Percentiles rank a stretch among this genome's conserved stretches.
phyloP scores from a whole-genome alignment of 1,140 invertebrate genomes.

The Chionoecetes opilio region DNA sequence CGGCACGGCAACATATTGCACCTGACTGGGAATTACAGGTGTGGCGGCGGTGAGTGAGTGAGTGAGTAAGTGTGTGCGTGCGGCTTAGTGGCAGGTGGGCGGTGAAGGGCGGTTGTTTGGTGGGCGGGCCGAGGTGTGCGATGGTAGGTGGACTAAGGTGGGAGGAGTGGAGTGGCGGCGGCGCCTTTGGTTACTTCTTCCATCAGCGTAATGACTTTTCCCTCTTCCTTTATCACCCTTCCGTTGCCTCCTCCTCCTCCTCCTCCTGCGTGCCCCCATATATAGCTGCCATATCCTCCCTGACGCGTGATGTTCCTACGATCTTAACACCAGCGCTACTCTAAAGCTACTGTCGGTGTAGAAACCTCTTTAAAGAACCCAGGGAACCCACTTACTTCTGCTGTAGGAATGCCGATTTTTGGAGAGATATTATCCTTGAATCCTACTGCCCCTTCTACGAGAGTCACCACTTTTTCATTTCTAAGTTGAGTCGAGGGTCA shows the following conservation, averaged over 20 bases:
- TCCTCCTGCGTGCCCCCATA: not conserved
- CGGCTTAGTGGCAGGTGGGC: too few relatives aligned
- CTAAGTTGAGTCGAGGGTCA: too few relatives aligned
- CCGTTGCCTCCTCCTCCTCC: not conserved
- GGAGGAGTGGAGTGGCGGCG: slow-evolving; percentile 48
- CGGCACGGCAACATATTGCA: not conserved
- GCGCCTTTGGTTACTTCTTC: slow-evolving; percentile 66
- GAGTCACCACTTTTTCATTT: too few relatives aligned
- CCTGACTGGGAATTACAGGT: not conserved
- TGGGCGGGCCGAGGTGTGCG: too few relatives aligned
- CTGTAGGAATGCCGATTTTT: too few relatives aligned
- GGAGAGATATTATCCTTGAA: too few relatives aligned
- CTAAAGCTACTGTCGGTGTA: not conserved
- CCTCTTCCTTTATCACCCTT: not conserved
- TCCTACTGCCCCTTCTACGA: too few relatives aligned
- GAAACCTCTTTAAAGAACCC: too few relatives aligned
- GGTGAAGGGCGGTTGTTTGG: too few relatives aligned
- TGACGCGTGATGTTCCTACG: not conserved
- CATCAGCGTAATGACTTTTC: slow-evolving; percentile 56
- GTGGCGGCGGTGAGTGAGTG: not conserved
- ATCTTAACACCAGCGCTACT: not conserved
- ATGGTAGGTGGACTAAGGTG: not conserved
- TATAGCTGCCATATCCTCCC: not conserved
- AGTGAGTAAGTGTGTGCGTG: not conserved
- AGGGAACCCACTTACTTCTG: too few relatives aligned